Conservation (phyloP, 2,797 vertebrate genomes). For the Echiichthys vipera region DNA sequence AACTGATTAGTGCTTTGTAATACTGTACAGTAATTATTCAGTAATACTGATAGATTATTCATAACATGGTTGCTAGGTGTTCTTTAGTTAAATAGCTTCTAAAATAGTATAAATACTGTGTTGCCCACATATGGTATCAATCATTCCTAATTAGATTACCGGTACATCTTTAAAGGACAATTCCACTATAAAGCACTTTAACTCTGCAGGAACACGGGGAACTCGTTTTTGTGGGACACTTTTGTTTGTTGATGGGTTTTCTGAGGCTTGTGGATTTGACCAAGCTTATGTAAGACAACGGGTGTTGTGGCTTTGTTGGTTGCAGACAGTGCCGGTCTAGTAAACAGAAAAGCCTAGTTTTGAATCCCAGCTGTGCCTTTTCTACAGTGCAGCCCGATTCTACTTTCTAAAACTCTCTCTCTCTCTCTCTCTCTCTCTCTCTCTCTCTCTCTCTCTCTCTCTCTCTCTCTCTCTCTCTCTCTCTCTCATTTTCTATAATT, state of each 20-base stretch:
- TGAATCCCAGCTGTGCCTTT: neutral
- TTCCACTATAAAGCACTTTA: neutral
- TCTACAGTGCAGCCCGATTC: neutral
- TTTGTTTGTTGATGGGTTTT: neutral
- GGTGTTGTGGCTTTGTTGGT: neutral
- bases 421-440: no score
- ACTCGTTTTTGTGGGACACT: neutral
- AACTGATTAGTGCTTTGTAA: slow-evolving; percentile 23
- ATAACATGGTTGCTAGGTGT: slow-evolving; percentile 6
- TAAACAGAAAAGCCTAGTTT: neutral
- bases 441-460: no score
- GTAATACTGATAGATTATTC: slow-evolving; percentile 19
- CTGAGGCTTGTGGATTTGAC: neutral
- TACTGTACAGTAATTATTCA: slow-evolving; percentile 30
- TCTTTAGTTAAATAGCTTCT: slow-evolving; percentile 6
- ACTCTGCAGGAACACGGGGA: neutral
- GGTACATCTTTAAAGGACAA: neutral
- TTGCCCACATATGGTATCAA: neutral
- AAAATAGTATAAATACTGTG: neutral
- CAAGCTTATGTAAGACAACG: neutral
- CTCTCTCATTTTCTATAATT: no score
- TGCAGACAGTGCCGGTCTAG: neutral
- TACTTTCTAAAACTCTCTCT: no score
- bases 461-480: no score
- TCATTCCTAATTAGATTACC: neutral